These are phyloP conservation scores for Brachyhypopomus gauderio DNA, from an alignment of 2,113 vertebrate species.

Conservation along the genomic window DNA sequence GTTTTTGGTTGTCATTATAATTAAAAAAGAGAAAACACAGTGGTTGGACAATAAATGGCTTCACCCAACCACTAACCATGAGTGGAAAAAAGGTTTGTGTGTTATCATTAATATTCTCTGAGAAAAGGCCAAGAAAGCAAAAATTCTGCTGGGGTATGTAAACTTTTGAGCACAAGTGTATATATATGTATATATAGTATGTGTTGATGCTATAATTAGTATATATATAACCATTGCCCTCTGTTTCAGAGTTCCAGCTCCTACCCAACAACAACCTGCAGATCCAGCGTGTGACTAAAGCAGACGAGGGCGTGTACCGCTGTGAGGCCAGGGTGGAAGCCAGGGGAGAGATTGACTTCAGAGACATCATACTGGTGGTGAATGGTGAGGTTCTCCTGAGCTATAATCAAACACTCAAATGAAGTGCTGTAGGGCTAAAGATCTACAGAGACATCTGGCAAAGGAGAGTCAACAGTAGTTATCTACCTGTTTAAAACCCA, in stretches of 20 bases:
- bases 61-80: too few species aligned
- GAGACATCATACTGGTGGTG: slow-evolving; percentile 92
- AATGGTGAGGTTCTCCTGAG: slow-evolving; percentile 83
- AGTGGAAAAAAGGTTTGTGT: too few species aligned
- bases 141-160: too few species aligned
- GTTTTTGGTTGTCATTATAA: too few species aligned
- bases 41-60: too few species aligned
- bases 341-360: slow-evolving; percentile 95
- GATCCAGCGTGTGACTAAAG: slow-evolving; percentile 92
- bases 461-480: slow-evolving; percentile 3
- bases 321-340: slow-evolving; percentile 97
- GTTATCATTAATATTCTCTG: too few species aligned
- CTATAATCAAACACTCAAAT: too few species aligned
- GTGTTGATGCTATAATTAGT: not conserved
- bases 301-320: slow-evolving; percentile 93
- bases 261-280: slow-evolving; percentile 94
- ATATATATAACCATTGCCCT: slow-evolving; percentile 17
- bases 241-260: slow-evolving; percentile 83
- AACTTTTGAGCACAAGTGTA: too few species aligned
- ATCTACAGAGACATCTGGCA: not conserved
- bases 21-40: too few species aligned
- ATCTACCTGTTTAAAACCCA: not conserved
- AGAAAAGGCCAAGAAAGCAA: too few species aligned
- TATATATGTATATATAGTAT: too few species aligned
- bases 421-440: not conserved